Conservation (phyloP, 2,113 vertebrate genomes). For the Elachura formosa region DNA sequence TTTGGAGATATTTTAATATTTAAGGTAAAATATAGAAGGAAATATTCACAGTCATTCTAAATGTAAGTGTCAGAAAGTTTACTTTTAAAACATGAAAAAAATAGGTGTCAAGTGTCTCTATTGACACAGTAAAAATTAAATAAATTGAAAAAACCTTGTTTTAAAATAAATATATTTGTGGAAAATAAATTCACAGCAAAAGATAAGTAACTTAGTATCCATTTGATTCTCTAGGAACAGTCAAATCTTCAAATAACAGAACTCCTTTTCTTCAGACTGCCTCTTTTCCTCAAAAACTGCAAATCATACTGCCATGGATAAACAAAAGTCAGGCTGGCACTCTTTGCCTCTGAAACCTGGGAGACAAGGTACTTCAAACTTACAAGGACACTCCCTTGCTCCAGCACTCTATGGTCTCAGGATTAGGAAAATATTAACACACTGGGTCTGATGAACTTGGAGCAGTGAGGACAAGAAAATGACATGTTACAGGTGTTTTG, state of each 20-base stretch:
- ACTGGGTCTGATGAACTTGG: background rate
- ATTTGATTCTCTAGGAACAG: background rate
- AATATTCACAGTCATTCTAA: background rate
- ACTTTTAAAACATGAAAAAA: background rate
- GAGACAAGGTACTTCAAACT: background rate
- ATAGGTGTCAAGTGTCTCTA: background rate
- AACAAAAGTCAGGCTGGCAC: background rate
- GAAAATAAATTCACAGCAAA: background rate
- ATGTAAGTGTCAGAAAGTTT: background rate
- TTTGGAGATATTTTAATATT: background rate
- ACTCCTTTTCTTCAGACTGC: background rate
- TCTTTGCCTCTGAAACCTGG: background rate
- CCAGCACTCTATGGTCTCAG: background rate
- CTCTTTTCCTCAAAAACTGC: background rate
- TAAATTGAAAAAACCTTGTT: background rate
- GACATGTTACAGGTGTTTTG: rapidly evolving
- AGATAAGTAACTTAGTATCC: background rate
- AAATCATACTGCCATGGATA: background rate
- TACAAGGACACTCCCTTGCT: background rate
- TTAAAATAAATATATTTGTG: background rate
- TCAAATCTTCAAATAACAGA: background rate
- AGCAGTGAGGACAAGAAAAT: background rate
- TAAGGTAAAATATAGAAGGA: background rate
- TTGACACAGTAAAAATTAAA: background rate
- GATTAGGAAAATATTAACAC: background rate